phyloP scores from a whole-genome alignment of 2,888 invertebrate genomes.

The Rhamnusium bicolor region DNA sequence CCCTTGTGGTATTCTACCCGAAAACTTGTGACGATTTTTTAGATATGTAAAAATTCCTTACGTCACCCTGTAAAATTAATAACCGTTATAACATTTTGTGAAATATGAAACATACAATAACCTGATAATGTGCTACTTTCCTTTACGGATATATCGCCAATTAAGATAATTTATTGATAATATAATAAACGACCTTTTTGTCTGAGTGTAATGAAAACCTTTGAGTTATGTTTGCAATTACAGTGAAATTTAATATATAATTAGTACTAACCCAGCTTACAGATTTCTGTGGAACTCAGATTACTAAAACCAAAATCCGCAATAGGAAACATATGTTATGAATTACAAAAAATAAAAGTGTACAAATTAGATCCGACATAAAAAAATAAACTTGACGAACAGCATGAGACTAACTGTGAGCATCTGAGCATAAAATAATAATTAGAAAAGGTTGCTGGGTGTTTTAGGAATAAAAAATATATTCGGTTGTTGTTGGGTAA shows the following conservation, averaged over 20 bases:
- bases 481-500: not conserved
- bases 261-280: slow-evolving; percentile 45
- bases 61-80: not conserved
- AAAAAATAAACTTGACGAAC: slow-evolving; percentile 44
- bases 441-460: slow-evolving; percentile 45
- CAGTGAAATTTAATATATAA: slow-evolving; percentile 51
- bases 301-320: slow-evolving; percentile 24
- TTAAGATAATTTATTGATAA: slow-evolving; percentile 15
- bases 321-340: slow-evolving; percentile 41
- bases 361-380: slow-evolving; percentile 51
- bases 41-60: too few species aligned
- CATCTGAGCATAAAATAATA: slow-evolving; percentile 53
- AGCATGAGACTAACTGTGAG: slow-evolving; percentile 46
- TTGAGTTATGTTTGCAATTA: slow-evolving; percentile 46
- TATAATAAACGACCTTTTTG: slow-evolving; percentile 12
- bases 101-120: not conserved
- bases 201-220: slow-evolving; percentile 9
- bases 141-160: slow-evolving; percentile 8
- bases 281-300: slow-evolving; percentile 29
- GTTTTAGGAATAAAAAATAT: slow-evolving; percentile 2
- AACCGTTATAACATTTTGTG: not conserved
- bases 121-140: not conserved
- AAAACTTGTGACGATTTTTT: too few species aligned
- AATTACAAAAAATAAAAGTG: slow-evolving; percentile 48
- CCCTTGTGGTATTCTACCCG: too few species aligned